phyloP scores from a whole-genome alignment of 2,797 vertebrate species.

The Falco peregrinus region DNA sequence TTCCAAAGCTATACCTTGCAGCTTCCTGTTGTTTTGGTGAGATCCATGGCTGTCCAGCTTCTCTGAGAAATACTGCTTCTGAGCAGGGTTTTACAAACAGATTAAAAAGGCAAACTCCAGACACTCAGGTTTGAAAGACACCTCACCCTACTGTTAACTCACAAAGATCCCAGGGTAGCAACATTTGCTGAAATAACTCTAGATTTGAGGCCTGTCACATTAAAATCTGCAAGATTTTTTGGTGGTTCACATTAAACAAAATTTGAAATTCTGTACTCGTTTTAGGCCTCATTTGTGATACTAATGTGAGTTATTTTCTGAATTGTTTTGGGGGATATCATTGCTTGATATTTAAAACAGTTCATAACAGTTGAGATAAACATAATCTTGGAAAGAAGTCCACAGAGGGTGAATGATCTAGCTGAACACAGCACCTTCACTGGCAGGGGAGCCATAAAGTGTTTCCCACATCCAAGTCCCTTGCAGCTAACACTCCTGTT shows the following conservation, averaged over 20 bases:
- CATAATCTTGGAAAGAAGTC: background rate
- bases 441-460: background rate
- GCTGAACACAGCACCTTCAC: background rate
- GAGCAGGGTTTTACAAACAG: background rate
- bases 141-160: background rate
- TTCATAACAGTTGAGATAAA: background rate
- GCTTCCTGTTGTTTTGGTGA: background rate
- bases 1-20: background rate
- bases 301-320: background rate
- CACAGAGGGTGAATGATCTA: background rate
- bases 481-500: background rate
- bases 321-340: background rate
- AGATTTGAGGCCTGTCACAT: background rate
- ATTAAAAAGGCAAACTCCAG: background rate
- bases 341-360: background rate
- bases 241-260: background rate
- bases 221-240: background rate
- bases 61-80: background rate
- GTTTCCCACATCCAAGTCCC: background rate
- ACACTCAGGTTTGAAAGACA: background rate
- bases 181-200: background rate
- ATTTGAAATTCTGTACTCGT: background rate
- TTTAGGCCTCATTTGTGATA: background rate
- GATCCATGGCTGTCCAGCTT: background rate
- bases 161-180: background rate